A percentile compares a stretch with the other conserved stretches of the same genome.
Evolutionary conservation across 2,888 invertebrate species (phyloP).

Genomic region (Dromius quadrimaculatus): DNA sequence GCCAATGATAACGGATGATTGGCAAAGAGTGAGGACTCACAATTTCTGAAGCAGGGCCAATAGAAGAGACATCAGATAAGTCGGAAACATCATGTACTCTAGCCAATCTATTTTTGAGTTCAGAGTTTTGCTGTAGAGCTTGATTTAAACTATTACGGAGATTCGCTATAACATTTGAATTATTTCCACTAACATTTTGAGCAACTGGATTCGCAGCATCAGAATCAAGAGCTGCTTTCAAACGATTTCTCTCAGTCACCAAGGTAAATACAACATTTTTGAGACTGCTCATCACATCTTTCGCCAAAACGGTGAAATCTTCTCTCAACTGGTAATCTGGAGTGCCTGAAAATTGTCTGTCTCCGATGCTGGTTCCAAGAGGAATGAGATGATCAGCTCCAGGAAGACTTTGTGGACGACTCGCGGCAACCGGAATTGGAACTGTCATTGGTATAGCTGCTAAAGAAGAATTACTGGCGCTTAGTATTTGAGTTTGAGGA

Average conservation of each 20-base stretch:
- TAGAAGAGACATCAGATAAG: slow-evolving; percentile 72
- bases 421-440: slow-evolving; percentile 68
- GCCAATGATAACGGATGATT: slow-evolving; percentile 22
- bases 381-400: slow-evolving; percentile 67
- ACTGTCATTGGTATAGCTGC: slow-evolving; percentile 55
- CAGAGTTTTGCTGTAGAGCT: slow-evolving; percentile 81
- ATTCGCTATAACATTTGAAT: slow-evolving; percentile 68
- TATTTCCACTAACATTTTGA: slow-evolving; percentile 62
- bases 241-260: slow-evolving; percentile 71
- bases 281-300: slow-evolving; percentile 67
- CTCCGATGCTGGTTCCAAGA: slow-evolving; percentile 56
- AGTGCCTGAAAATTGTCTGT: slow-evolving; percentile 57
- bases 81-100: slow-evolving; percentile 76
- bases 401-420: slow-evolving; percentile 72
- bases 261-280: slow-evolving; percentile 66
- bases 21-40: slow-evolving; percentile 61
- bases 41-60: slow-evolving; percentile 70
- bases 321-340: slow-evolving; percentile 57
- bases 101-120: slow-evolving; percentile 74
- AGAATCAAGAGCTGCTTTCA: slow-evolving; percentile 73
- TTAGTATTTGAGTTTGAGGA: slow-evolving; percentile 59
- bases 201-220: slow-evolving; percentile 63
- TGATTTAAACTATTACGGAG: slow-evolving; percentile 73
- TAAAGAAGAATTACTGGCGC: slow-evolving; percentile 61
- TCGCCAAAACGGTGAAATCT: slow-evolving; percentile 45